phyloP scores from a whole-genome alignment of 2,888 invertebrate species.

The Mylabris sibirica region DNA sequence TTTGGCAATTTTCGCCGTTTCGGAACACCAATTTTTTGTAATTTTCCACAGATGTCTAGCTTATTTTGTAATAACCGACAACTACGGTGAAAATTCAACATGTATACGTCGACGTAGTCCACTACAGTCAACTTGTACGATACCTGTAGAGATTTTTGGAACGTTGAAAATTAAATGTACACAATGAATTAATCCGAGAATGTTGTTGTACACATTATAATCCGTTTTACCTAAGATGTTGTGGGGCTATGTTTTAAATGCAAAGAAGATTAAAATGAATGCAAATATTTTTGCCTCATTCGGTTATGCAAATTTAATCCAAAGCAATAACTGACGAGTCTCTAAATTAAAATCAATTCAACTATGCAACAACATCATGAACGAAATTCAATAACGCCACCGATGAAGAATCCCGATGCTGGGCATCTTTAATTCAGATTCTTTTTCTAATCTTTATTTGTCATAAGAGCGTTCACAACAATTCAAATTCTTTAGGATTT shows the following conservation, averaged over 20 bases:
- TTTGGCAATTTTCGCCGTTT: conserved; percentile 40
- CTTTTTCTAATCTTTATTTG: background rate
- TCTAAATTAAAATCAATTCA: conserved; percentile 34
- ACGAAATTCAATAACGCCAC: conserved; percentile 29
- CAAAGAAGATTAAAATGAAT: conserved; percentile 34
- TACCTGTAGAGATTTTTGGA: too few species aligned
- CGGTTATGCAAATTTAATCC: conserved; percentile 34
- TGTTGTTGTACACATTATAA: conserved; percentile 26
- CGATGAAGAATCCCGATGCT: conserved; percentile 26
- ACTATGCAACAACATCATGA: conserved; percentile 32
- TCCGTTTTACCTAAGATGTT: conserved; percentile 25
- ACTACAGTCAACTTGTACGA: too few species aligned
- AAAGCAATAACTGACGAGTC: conserved; percentile 29
- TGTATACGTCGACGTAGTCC: background rate
- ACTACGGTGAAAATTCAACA: background rate
- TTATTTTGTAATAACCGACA: background rate
- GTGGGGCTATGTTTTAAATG: conserved; percentile 27
- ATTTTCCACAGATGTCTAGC: conserved; percentile 22
- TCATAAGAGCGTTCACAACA: background rate
- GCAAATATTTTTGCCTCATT: conserved; percentile 35
- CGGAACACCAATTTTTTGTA: conserved; percentile 32
- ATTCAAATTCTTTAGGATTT: background rate
- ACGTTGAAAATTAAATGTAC: conserved; percentile 11
- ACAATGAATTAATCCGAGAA: conserved; percentile 21
- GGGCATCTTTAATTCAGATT: conserved; percentile 22